Base-by-base conservation (phyloP, 2,113 vertebrate genomes). In the Sinocyclocheilus anophthalmus region DNA sequence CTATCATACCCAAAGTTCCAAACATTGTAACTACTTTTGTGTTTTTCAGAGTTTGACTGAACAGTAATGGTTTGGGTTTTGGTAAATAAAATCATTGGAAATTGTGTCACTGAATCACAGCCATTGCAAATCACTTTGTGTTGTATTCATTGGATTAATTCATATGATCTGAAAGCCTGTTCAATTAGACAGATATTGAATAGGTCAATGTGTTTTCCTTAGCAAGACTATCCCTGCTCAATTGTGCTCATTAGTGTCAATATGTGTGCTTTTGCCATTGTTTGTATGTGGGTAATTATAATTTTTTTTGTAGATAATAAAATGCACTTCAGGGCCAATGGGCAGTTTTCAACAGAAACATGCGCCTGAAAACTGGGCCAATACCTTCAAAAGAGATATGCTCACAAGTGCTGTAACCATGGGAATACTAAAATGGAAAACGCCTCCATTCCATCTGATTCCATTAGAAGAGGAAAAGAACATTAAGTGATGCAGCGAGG, bases 141-240 rank as follows among this genome's bases (percentile, higher is more conserved):
- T 4, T 8, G 7, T n/a, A 59, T 22, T 10, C 8, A 3, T 61
- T 61, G 8, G 57, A 9, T 61, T 61, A 61, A 61, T 61, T 61
- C 20, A 61, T n/a, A 8, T 61, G 57, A 61, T n/a, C 57, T 61
- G 57, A 61, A 61, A 61, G 57, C 20, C 57, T 61, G 22, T 61
- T 22, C 8, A 61, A n/a, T 61, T 61, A 61, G 57, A 22, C 3
- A 9, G 22, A 61, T 9, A 61, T 61, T 61, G 57, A 3, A 61
- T 61, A 61, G 57, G 57, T 61, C 57, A 61, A n/a, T 61, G 57
- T 59, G 57, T n/a, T 61, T 61, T 61, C 57, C 57, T 61, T 61
- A 61, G 57, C 22, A 61, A 61, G 20, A 59, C 55, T 57, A 8
- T 18, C 55, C 18, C 18, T 57, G 5, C 55, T 57, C 55, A 0